Conservation (phyloP, 2,888 invertebrate genomes). For the Noctua comes region DNA sequence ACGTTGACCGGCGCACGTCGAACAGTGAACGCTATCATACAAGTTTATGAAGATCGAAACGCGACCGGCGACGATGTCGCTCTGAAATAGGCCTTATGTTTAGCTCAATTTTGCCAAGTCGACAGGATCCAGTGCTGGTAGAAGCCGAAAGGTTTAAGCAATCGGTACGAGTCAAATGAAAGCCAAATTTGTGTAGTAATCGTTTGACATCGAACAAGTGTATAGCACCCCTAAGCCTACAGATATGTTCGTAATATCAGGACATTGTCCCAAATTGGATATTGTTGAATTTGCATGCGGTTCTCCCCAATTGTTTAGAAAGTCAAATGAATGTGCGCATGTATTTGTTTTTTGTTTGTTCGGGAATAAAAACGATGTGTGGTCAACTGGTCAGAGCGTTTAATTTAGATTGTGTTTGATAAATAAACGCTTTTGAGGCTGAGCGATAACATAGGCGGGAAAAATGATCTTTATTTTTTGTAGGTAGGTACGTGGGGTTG, state of each 20-base stretch:
- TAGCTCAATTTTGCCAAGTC: background rate
- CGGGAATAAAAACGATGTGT: slow-evolving; percentile 9
- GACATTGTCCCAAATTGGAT: slow-evolving; percentile 37
- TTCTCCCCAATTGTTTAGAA: slow-evolving; percentile 38
- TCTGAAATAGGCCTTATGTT: background rate
- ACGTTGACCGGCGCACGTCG: background rate
- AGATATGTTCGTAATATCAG: slow-evolving; percentile 31
- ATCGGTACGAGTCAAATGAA: background rate
- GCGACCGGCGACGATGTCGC: background rate
- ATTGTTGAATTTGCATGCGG: slow-evolving; percentile 41
- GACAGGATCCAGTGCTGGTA: background rate
- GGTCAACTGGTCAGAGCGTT: slow-evolving; percentile 14
- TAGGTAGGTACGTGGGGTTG: background rate
- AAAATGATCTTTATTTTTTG: background rate
- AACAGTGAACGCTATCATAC: background rate
- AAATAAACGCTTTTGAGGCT: background rate
- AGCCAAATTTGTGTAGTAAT: slow-evolving; percentile 1
- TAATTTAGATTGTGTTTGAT: slow-evolving; percentile 29
- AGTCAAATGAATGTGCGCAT: slow-evolving; percentile 34
- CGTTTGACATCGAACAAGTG: background rate
- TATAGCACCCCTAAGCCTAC: background rate
- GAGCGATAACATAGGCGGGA: background rate
- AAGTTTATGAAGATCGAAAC: background rate
- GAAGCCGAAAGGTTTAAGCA: background rate
- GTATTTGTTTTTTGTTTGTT: slow-evolving; percentile 18